A percentile compares a stretch with the other conserved stretches of the same genome.
Conservation (phyloP, 2,888 invertebrate species). For the Abrostola triplasia region DNA sequence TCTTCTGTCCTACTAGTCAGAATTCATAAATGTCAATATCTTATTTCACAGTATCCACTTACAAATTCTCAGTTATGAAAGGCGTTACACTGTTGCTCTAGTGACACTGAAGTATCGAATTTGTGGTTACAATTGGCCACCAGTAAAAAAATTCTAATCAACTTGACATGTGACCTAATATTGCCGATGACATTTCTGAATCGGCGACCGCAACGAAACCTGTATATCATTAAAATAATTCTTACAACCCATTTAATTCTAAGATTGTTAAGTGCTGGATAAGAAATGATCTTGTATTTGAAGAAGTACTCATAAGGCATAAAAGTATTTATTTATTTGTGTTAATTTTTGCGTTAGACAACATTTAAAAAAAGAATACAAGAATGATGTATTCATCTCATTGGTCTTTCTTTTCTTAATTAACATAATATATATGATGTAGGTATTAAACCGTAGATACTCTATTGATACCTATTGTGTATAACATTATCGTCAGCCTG, state of each 20-base stretch:
- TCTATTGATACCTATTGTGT: too few relatives aligned
- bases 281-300: slow-evolving; percentile 5
- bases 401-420: too few relatives aligned
- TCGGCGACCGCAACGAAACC: slow-evolving; percentile 61
- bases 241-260: slow-evolving; percentile 49
- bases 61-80: slow-evolving; percentile 54
- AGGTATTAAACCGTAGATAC: too few relatives aligned
- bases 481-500: too few relatives aligned
- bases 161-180: slow-evolving; percentile 56
- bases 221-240: slow-evolving; percentile 63
- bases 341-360: too few relatives aligned
- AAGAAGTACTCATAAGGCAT: too few relatives aligned
- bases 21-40: slow-evolving; percentile 49
- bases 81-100: slow-evolving; percentile 57
- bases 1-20: slow-evolving; percentile 8
- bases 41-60: slow-evolving; percentile 50
- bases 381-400: too few relatives aligned
- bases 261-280: slow-evolving; percentile 41
- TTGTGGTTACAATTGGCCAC: slow-evolving; percentile 69
- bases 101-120: slow-evolving; percentile 67
- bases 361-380: too few relatives aligned
- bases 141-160: slow-evolving; percentile 47
- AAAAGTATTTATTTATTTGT: too few relatives aligned
- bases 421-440: too few relatives aligned
- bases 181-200: slow-evolving; percentile 59